Conservation (phyloP, 2,797 vertebrate genomes). For the Acrocephalus scirpaceus region DNA sequence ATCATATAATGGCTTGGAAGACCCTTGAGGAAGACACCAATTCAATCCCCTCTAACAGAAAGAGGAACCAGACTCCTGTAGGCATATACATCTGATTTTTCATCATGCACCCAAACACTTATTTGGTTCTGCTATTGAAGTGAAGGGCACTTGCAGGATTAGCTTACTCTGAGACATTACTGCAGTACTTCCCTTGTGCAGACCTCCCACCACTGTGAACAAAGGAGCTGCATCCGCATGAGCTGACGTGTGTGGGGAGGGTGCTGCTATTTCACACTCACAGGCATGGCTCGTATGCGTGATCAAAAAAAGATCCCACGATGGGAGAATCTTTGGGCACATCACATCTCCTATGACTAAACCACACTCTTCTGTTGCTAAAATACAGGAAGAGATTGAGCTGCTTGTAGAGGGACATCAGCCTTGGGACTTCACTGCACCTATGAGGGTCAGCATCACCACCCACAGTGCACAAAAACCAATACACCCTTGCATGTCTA, state of each 20-base stretch:
- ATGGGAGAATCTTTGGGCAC: neutral
- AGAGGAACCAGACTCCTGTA: neutral
- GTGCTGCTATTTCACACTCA: neutral
- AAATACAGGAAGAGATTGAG: neutral
- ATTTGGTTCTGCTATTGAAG: neutral
- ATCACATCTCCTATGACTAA: neutral
- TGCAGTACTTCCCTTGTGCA: neutral
- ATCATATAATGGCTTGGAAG: neutral
- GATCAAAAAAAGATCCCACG: neutral
- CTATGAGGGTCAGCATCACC: neutral
- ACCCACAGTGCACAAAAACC: neutral
- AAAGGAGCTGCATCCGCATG: fast-evolving
- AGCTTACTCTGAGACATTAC: neutral
- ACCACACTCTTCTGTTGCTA: neutral
- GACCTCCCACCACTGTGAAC: neutral
- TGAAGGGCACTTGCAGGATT: neutral
- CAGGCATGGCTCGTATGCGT: fast-evolving
- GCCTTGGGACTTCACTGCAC: neutral
- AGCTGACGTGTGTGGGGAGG: neutral
- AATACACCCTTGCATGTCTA: no score
- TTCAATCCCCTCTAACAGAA: neutral
- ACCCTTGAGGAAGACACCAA: neutral
- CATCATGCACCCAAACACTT: neutral
- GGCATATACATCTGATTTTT: neutral
- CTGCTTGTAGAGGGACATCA: fast-evolving